Base-by-base conservation (phyloP, 2,888 invertebrate species). In the Drosophila fulvimacula region DNA sequence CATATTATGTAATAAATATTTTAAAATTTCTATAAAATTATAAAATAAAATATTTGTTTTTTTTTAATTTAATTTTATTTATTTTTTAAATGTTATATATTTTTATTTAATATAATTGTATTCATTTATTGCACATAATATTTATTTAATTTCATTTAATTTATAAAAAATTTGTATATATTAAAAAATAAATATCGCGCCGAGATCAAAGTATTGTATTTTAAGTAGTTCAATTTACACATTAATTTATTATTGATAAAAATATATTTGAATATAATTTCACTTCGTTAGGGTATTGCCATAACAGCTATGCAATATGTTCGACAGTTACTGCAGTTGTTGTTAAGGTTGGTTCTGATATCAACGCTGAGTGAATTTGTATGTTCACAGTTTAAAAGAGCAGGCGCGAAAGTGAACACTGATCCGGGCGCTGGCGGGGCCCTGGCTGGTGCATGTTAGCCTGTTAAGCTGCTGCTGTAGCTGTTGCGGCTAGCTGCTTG, bases 321-420 rank as follows among this genome's bases (percentile, higher is more conserved):
- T 53, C 24, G 56, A 49, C 19, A 41, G 41, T 36, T 24, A 30
- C 51, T 71, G 75, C 71, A 44, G 62, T 55, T 72, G 57, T 75
- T 79, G 76, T 64, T 73, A 67, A 58, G 74, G 74, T 66, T 76
- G 78, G 69, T 60, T 73, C 73, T 75, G 79, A 90, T 90, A 91
- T 91, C 91, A 91, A 85, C 82, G 82, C 86, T 91, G 91, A 91
- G 91, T 91, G 91, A 91, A 91, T 91, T 91, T 91, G 91, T 91
- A 90, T 91, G 91, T 91, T 91, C 89, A 88, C 90, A 90, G 91
- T 90, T 90, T 81, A 76, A 84, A 77, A 81, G 78, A 88, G 78
- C 70, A 78, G 89, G 88, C 88, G 88, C 90, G 83, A 87, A 89
- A 89, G 85, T 87, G 87, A 87, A 85, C 90, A 78, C 79, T 75